These are phyloP conservation scores for Drosophila austrosaltans DNA, from an alignment of 2,888 invertebrate species.

Conservation along the genomic window DNA sequence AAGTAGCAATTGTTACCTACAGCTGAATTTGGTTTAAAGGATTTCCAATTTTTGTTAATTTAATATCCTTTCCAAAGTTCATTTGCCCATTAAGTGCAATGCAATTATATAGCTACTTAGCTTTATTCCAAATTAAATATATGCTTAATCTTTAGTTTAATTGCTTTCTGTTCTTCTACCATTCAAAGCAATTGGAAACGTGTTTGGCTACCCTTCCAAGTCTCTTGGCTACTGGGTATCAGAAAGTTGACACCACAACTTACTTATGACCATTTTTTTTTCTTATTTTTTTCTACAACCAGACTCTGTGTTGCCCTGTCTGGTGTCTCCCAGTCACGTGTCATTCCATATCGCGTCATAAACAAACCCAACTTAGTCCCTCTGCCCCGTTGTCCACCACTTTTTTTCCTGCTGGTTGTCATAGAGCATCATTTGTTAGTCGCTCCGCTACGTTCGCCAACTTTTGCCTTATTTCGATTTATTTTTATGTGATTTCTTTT, in stretches of 20 bases:
- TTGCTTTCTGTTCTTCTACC: too few relatives aligned
- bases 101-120: too few relatives aligned
- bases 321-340: slow-evolving; percentile 69
- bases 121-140: too few relatives aligned
- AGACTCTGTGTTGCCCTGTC: slow-evolving; percentile 25
- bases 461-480: slow-evolving; percentile 69
- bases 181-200: too few relatives aligned
- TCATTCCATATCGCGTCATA: slow-evolving; percentile 75
- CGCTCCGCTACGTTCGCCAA: slow-evolving; percentile 29
- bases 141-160: too few relatives aligned
- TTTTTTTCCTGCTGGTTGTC: slow-evolving; percentile 49
- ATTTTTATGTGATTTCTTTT: slow-evolving; percentile 66
- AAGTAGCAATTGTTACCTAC: too few relatives aligned
- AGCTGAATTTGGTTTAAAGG: too few relatives aligned
- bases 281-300: slow-evolving; percentile 1
- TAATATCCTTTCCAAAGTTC: too few relatives aligned
- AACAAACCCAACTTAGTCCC: slow-evolving; percentile 57
- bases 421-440: slow-evolving; percentile 69
- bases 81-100: too few relatives aligned
- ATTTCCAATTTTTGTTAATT: too few relatives aligned
- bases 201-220: too few relatives aligned
- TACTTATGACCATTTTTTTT: slow-evolving; percentile 16
- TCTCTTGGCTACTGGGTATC: not conserved
- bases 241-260: slow-evolving; percentile 24
- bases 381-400: not conserved